Base-by-base conservation (phyloP, 1,140 invertebrate species). In the Pristionchus pacificus region DNA sequence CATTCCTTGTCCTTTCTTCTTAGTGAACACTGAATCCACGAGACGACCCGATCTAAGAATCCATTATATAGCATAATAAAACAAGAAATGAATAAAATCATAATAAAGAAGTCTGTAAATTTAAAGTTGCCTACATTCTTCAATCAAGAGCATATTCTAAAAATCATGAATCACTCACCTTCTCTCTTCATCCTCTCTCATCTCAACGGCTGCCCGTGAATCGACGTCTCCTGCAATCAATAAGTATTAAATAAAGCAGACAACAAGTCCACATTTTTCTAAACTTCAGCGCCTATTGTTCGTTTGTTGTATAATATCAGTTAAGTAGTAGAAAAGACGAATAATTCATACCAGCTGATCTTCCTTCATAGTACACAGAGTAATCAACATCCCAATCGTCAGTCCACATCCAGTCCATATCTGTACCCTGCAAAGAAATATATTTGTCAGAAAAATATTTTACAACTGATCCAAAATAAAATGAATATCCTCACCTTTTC, bases 381-480 rank as follows among this genome's bases (percentile, higher is more conserved):
- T 87, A 88, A 77, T 89, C 88, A 1, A 89, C 85, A 82, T 89
- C 88, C 86, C 87, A 88, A 77, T 89, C 88, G 84, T 89, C 88
- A 0, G 87, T 79, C 31, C 87, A 88, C 71, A 86, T 84, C 70
- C 87, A 88, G 83, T 89, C 88, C 83, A 88, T 88, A 80, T 88
- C 88, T 83, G 70, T 69, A 14, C 85, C 85, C 38, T 49, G 38
- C 6, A 49, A 49, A 49, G 38, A 19, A 49, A 10, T 49, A 49
- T 27, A 27, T 61, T 15, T 10, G 29, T 14, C 60, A 61, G 29
- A 61, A 61, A 30, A 61, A n/a, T n/a, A n/a, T n/a, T n/a, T n/a
- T n/a, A n/a, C n/a, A n/a, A n/a, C n/a, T n/a, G n/a, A n/a, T 27
- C 10, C 15, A 27, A 14, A 61, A 1, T 24, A 61, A 27, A 61